These are phyloP conservation scores for Cosmorhoe ocellata DNA, from an alignment of 2,888 invertebrate genomes.

Conservation along the genomic window DNA sequence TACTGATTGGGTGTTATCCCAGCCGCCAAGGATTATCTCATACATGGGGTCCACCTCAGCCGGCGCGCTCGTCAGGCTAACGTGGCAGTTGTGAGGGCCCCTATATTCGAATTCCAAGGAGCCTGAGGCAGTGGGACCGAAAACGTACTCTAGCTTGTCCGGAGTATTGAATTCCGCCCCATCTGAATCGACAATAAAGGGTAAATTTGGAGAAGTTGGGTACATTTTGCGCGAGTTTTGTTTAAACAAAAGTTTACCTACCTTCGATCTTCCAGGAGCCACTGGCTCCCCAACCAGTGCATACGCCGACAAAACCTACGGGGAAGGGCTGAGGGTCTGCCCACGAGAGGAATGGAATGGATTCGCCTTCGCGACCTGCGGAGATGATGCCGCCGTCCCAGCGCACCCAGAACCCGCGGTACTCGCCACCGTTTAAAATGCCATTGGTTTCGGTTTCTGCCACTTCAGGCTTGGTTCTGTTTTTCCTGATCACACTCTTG, in stretches of 20 bases:
- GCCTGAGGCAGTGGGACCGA: constrained; percentile 80
- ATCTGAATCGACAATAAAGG: constrained; percentile 71
- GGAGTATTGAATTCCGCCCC: constrained; percentile 79
- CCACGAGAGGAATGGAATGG: constrained; percentile 88
- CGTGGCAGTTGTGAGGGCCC: constrained; percentile 85
- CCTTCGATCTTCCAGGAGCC: constrained; percentile 93
- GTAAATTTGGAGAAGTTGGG: constrained; percentile 66
- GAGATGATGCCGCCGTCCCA: constrained; percentile 87
- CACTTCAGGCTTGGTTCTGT: constrained; percentile 89
- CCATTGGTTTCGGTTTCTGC: constrained; percentile 87
- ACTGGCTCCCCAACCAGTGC: constrained; percentile 93
- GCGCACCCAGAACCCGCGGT: constrained; percentile 92
- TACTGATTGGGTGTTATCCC: constrained; percentile 85
- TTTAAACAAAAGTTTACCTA: constrained; percentile 48
- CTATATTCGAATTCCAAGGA: constrained; percentile 81
- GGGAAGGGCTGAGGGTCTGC: constrained; percentile 87
- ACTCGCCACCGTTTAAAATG: constrained; percentile 88
- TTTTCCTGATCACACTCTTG: constrained; percentile 91
- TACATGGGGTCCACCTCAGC: constrained; percentile 84
- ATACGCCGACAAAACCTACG: constrained; percentile 89
- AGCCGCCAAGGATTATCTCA: constrained; percentile 86
- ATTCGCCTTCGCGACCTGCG: constrained; percentile 88
- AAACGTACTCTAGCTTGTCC: constrained; percentile 83
- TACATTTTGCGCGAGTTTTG: constrained; percentile 63
- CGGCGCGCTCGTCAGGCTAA: constrained; percentile 81